Evolutionary conservation across 2,113 vertebrate genomes (phyloP), one percentile per base, ranked within the genome.

Genomic region (Odocoileus virginianus): DNA sequence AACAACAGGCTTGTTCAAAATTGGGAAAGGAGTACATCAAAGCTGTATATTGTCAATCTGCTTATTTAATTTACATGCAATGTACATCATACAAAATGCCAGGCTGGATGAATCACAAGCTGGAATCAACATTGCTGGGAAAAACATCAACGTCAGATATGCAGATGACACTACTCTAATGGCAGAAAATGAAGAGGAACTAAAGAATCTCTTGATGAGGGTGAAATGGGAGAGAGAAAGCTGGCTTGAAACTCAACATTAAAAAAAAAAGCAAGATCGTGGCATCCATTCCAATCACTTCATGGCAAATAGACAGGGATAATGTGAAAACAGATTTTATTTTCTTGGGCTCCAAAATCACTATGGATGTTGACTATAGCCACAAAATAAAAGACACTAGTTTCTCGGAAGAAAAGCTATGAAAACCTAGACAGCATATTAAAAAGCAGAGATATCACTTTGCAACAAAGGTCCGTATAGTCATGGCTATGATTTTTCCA

Each of bases 321-420:
- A 76, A 76, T 25, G 23, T 76, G 25, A 40, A 43, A 43, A 76
- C 36, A 43, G 40, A 76, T 27, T 76, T 76, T 43, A 76, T 43
- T 43, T 43, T 43, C 71, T 76, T 76, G 40, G 23, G 13, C 12
- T 76, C 71, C 40, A 76, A 43, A 43, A 27, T 76, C 40, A 76
- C 71, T 76, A 23, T 76, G 40, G 40, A 27, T 43, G 6, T 25
- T 43, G 23, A 76, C 6, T 76, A 43, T 13, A 43, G 23, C 71
- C 40, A 27, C 12, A 43, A 43, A 76, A 76, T 76, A 76, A 76
- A 43, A 43, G 40, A 76, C 0, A 0, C 23, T 43, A 43, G 36
- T 27, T 27, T 27, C 71, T 76, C 1, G 0, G 36, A 76, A 76
- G 71, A 15, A 43, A 76, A 43, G 12, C 71, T 43, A 76, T 43